Evolutionary conservation across 1,140 invertebrate species (phyloP), one percentile per base, ranked within the genome.

Genomic region (Meloidogyne floridensis): DNA sequence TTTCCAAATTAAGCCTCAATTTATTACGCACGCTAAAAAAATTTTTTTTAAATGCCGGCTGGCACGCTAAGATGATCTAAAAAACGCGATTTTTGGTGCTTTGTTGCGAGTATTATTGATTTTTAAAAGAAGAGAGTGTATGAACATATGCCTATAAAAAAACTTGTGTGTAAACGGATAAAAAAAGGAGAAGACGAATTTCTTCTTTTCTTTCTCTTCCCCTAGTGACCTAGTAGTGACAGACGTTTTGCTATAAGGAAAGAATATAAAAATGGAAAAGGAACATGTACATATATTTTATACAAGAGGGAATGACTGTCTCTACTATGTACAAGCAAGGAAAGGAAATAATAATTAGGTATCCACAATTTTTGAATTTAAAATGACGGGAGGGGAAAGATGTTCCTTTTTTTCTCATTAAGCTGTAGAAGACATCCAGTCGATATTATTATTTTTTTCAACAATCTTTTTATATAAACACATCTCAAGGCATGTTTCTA

Each of bases 101-200:
- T 15, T 65, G 59, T 65, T 65, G 59, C 59, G 59, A 65, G 59
- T 65, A n/a, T 65, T 65, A 65, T 65, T 65, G 59, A 65, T 65
- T 65, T 65, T 59, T n/a, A 15, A 65, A 65, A 65, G 15, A 65
- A n/a, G n/a, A 13, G n/a, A n/a, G 15, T 65, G 59, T 65, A n/a
- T 65, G 72, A 73, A 73, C 42, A 73, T 47, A 73, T 73, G 72
- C 42, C 42, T 47, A 73, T 47, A 53, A 73, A 73, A n/a, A 73
- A 73, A 47, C 11, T 47, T 47, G 72, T 73, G 72, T 73, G 18
- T 18, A 73, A 73, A 73, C 15, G 18, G 18, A 43, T 18, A 9
- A 73, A 53, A 20, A 15, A 20, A 73, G 47, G n/a, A 32, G 51
- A 73, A 59, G 56, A 59, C 15, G 15, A 47, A 47, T 47, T 47